A percentile compares a stretch with the other conserved stretches of the same genome.
These are phyloP conservation scores for Apotomis capreana DNA, from an alignment of 2,888 invertebrate genomes.

Conservation along the genomic window DNA sequence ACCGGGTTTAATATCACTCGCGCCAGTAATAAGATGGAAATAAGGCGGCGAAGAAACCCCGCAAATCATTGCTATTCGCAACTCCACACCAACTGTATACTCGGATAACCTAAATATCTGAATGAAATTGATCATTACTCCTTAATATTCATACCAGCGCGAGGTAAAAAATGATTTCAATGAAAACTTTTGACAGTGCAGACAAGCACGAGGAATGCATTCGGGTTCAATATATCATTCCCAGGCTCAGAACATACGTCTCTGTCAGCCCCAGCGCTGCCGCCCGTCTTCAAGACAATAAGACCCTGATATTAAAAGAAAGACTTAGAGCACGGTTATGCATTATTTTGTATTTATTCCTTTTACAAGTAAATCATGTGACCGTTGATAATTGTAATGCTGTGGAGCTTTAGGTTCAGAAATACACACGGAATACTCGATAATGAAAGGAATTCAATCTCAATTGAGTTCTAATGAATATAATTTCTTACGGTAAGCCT, in stretches of 20 bases:
- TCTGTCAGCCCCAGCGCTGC: constrained; percentile 39
- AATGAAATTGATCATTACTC: constrained; percentile 6
- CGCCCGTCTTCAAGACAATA: constrained; percentile 41
- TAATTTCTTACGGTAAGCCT: constrained; percentile 25
- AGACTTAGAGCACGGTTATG: constrained; percentile 31
- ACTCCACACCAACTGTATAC: constrained; percentile 65
- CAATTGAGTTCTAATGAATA: constrained; percentile 9
- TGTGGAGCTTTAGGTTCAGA: neutral
- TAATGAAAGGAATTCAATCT: constrained; percentile 1
- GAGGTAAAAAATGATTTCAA: constrained; percentile 17
- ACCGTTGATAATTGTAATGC: neutral
- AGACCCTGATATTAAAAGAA: constrained; percentile 40
- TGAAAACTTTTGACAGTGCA: constrained; percentile 36
- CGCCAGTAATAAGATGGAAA: constrained; percentile 82
- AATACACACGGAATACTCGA: neutral
- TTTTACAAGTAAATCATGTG: neutral
- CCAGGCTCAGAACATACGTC: constrained; percentile 41
- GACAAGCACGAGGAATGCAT: constrained; percentile 41
- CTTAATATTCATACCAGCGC: constrained; percentile 9
- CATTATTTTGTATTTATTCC: constrained; percentile 17
- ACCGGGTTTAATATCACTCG: constrained; percentile 80
- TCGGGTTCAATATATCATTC: constrained; percentile 41
- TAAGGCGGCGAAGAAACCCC: constrained; percentile 78
- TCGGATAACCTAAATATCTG: constrained; percentile 50
- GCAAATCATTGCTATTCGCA: constrained; percentile 77